Conservation (phyloP, 2,888 invertebrate species). For the Salticus scenicus region DNA sequence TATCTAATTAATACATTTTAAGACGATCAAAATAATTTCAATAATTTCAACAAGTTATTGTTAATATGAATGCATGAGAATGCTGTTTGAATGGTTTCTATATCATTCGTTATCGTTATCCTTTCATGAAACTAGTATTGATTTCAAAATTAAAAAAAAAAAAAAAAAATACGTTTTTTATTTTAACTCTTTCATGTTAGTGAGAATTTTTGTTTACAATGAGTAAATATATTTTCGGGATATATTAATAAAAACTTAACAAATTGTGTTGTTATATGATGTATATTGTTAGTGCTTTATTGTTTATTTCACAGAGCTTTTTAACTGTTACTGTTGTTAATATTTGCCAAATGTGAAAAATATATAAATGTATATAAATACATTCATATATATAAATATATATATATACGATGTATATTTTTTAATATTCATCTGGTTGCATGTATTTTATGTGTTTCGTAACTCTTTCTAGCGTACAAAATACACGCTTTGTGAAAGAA, state of each 20-base stretch:
- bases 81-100: too few species aligned
- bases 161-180: too few species aligned
- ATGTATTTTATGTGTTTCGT: conserved; percentile 66
- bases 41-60: too few species aligned
- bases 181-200: conserved; percentile 19
- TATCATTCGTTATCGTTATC: too few species aligned
- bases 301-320: conserved; percentile 70
- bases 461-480: conserved; percentile 42
- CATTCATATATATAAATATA: conserved; percentile 53
- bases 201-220: conserved; percentile 39
- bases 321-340: conserved; percentile 70
- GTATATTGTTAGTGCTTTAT: conserved; percentile 68
- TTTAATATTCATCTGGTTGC: conserved; percentile 68
- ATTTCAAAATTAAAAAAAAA: too few species aligned
- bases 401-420: conserved; percentile 69
- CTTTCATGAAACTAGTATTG: too few species aligned
- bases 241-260: conserved; percentile 25
- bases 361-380: conserved; percentile 59
- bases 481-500: conserved; percentile 39
- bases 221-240: conserved; percentile 58
- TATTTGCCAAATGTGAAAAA: conserved; percentile 67
- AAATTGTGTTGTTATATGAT: conserved; percentile 55
- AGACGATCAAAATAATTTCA: too few species aligned
- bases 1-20: too few species aligned
- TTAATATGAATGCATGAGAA: too few species aligned